Percentiles rank a stretch among this genome's conserved stretches.
Evolutionary conservation across 2,888 invertebrate species (phyloP).

Genomic region (Pristionchus arcanus): DNA sequence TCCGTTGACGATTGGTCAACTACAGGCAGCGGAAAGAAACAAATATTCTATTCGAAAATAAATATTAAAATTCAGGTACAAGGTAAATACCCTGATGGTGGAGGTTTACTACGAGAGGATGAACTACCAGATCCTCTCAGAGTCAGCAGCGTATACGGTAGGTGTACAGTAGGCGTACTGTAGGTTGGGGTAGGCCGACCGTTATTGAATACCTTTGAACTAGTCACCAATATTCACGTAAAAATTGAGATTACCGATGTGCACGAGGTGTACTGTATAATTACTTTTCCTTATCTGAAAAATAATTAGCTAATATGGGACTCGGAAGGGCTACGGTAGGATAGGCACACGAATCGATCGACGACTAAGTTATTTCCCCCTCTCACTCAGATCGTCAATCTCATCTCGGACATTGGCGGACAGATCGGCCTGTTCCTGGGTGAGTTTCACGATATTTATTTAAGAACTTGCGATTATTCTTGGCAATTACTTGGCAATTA

Average conservation of each 20-base stretch:
- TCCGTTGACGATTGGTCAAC: not conserved
- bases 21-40: not conserved
- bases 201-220: no score
- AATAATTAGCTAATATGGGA: no score
- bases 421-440: slow-evolving; percentile 80
- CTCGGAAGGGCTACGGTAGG: not conserved
- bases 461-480: not conserved
- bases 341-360: not conserved
- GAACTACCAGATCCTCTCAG: slow-evolving; percentile 77
- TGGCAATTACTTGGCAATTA: not conserved
- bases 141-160: slow-evolving; percentile 74
- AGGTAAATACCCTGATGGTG: slow-evolving; percentile 79
- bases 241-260: no score
- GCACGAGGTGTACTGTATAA: not conserved
- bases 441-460: not conserved
- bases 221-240: no score
- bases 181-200: no score
- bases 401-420: slow-evolving; percentile 80
- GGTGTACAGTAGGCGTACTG: not conserved
- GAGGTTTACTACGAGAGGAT: slow-evolving; percentile 80
- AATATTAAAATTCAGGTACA: slow-evolving; percentile 66
- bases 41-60: not conserved
- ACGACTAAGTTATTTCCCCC: not conserved
- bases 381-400: slow-evolving; percentile 78
- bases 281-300: no score